Conservation (phyloP, 2,113 vertebrate genomes). For the Lipophrys pholis region DNA sequence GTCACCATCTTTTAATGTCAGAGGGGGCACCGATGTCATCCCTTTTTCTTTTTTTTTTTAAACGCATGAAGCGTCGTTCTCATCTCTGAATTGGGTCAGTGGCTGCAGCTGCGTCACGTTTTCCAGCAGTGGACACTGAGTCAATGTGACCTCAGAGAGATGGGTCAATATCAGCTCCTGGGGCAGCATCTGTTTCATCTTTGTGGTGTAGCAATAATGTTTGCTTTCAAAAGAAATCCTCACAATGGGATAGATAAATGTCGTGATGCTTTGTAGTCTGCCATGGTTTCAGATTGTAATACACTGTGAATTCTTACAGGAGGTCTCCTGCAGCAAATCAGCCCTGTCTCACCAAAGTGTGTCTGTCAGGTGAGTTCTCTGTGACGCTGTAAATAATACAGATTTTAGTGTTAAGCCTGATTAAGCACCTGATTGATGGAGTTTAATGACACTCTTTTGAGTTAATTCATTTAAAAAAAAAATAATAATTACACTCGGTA, state of each 20-base stretch:
- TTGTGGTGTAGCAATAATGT: conserved; percentile 18
- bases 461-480: too few species aligned
- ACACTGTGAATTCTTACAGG: conserved; percentile 76
- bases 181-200: conserved; percentile 21
- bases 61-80: neutral
- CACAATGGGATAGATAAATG: neutral
- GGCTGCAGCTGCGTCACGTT: conserved; percentile 22
- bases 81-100: conserved; percentile 18
- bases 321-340: conserved; percentile 91
- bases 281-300: neutral
- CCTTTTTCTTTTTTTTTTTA: neutral
- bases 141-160: conserved; percentile 11
- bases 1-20: neutral
- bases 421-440: too few species aligned
- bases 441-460: too few species aligned
- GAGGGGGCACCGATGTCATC: neutral
- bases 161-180: conserved; percentile 27
- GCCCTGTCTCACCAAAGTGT: conserved; percentile 88
- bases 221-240: conserved; percentile 13
- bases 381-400: too few species aligned
- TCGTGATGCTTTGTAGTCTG: conserved; percentile 1
- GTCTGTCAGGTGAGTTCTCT: conserved; percentile 88
- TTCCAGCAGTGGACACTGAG: conserved; percentile 11
- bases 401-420: too few species aligned
- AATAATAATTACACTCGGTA: too few species aligned